These are phyloP conservation scores for Merodon equestris DNA, from an alignment of 2,888 invertebrate species.

Conservation along the genomic window DNA sequence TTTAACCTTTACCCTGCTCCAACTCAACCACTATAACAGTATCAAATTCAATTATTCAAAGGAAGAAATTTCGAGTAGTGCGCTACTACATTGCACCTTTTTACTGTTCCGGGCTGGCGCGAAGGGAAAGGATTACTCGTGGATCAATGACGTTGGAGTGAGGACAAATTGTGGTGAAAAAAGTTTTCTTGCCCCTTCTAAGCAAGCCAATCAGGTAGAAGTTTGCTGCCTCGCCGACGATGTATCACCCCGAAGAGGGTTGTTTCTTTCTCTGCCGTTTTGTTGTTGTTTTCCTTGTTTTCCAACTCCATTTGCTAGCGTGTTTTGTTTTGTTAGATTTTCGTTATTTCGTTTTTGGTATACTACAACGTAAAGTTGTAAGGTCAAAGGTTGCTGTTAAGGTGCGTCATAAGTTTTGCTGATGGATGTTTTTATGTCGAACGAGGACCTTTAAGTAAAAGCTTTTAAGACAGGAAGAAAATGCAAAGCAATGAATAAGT, in stretches of 20 bases:
- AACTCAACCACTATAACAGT: conserved; percentile 39
- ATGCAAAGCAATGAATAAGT: no score
- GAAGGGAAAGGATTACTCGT: no score
- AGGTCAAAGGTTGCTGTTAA: background rate
- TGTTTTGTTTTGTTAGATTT: no score
- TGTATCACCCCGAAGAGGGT: background rate
- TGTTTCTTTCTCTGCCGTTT: background rate
- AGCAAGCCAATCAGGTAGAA: background rate
- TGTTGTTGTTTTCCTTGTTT: background rate
- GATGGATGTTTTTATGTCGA: no score
- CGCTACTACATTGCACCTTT: conserved; percentile 40
- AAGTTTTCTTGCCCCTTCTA: background rate
- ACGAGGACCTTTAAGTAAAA: no score
- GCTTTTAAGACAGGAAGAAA: no score
- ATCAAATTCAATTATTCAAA: conserved; percentile 62
- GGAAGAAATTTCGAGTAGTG: conserved; percentile 37
- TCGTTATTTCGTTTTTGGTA: background rate
- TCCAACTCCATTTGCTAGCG: background rate
- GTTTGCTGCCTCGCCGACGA: background rate
- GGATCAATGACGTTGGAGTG: background rate
- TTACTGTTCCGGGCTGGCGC: conserved; percentile 6
- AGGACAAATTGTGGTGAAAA: background rate
- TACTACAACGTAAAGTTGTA: background rate
- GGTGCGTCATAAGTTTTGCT: background rate
- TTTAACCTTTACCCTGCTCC: conserved; percentile 47